Evolutionary conservation across 2,888 invertebrate species (phyloP), one percentile per base, ranked within the genome.

Genomic region (Cyclophora albipunctata): DNA sequence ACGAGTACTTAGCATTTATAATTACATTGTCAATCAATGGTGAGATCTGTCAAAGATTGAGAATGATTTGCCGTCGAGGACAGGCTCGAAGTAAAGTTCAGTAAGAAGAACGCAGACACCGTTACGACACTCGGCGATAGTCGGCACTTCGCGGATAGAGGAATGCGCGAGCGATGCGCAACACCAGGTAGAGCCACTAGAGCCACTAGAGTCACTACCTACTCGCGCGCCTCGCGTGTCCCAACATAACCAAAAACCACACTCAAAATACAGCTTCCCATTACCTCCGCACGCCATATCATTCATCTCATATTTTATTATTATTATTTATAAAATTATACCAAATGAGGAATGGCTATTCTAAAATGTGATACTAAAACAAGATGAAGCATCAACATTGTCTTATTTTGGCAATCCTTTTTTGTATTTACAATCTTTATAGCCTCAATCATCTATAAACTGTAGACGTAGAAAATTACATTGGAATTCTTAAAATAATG

Each of bases 131-230:
- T 67, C 68, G 68, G 69, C 69, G 76, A 79, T 81, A 79, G 72
- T 73, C 70, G 66, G 71, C 73, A 77, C 43, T 20, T 43, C 33
- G 34, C 34, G 43, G 84, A 84, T 84, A 84, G 78, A 73, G 69
- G 83, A 85, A 85, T 81, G 80, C 71, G 69, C 75, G 78, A 77
- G 69, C 75, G 78, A 77, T 75, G 77, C 73, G 70, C 45, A 7
- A 20, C 7, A 35, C 50, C 78, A 79, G 81, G 82, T 81, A 80
- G 74, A 64, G 71, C 73, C 81, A 83, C 78, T 20, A 20, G 20
- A 20, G 20, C 20, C 20, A 20, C 20, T 20, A 20, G 20, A 20
- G 20, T 2, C 5, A 37, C 37, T 37, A 37, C 37, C 37, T 37
- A 79, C 76, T 76, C 50, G 46, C 56, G 59, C 54, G 53, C 7